A percentile compares a stretch with the other conserved stretches of the same genome.
These are phyloP conservation scores for Leptopilina clavipes DNA, from an alignment of 1,140 invertebrate genomes.

Conservation along the genomic window DNA sequence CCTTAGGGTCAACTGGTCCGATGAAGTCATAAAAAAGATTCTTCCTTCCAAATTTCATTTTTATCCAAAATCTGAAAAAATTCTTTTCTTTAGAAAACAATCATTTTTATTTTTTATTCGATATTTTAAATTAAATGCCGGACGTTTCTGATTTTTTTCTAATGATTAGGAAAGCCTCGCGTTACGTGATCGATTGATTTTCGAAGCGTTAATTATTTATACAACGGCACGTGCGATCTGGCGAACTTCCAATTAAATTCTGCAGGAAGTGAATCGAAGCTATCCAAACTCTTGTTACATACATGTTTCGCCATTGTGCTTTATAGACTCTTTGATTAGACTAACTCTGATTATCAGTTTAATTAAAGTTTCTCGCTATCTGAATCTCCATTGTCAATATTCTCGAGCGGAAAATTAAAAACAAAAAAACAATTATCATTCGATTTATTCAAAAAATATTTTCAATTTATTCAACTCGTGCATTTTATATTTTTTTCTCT, in stretches of 20 bases:
- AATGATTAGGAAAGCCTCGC: neutral
- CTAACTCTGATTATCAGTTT: conserved; percentile 23
- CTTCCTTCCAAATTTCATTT: neutral
- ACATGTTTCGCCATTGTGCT: conserved; percentile 31
- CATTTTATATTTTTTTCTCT: no score
- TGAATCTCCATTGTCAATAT: conserved; percentile 11
- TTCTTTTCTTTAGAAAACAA: no score
- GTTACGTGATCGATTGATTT: conserved; percentile 57
- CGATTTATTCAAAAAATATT: no score
- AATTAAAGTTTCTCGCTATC: conserved; percentile 8
- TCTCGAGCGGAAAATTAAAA: neutral
- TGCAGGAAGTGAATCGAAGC: conserved; percentile 54
- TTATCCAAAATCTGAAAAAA: neutral
- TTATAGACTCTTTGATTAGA: conserved; percentile 27
- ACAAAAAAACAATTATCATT: neutral
- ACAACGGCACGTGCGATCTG: conserved; percentile 60
- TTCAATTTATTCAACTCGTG: no score
- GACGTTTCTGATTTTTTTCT: neutral
- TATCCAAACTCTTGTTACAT: conserved; percentile 39
- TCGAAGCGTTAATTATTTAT: conserved; percentile 65
- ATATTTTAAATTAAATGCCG: neutral
- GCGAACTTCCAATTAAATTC: conserved; percentile 64
- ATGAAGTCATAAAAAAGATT: conserved; percentile 49
- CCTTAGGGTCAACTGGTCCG: conserved; percentile 31
- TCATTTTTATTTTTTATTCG: neutral